Evolutionary conservation across 2,888 invertebrate genomes (phyloP).

Genomic region (Lysandra coridon): DNA sequence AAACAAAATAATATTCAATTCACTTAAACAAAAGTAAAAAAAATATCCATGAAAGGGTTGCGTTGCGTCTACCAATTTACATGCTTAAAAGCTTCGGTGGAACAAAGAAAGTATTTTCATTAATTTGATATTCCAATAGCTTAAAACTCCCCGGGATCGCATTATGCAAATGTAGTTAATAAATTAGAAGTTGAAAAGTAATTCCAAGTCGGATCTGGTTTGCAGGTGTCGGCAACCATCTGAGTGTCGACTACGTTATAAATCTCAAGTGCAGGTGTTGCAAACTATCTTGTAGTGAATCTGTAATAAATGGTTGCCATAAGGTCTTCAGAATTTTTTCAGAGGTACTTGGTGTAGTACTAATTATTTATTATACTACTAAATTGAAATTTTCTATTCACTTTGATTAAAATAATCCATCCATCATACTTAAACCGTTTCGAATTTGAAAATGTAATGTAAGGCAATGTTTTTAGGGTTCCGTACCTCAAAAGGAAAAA

Average conservation of each 20-base stretch:
- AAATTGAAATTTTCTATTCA: too few relatives aligned
- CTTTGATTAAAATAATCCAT: too few relatives aligned
- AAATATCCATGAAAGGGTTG: background rate
- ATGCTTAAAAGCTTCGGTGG: constrained; percentile 3
- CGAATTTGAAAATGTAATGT: too few relatives aligned
- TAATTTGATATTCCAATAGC: constrained; percentile 25
- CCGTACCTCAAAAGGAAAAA: too few relatives aligned
- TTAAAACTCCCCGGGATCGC: constrained; percentile 34
- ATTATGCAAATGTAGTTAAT: constrained; percentile 59
- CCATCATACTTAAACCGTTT: too few relatives aligned
- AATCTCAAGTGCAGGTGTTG: background rate
- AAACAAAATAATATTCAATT: background rate
- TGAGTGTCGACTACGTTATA: background rate
- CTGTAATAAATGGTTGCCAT: background rate
- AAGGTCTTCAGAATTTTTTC: background rate
- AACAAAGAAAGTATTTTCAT: constrained; percentile 29
- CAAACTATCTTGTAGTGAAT: background rate
- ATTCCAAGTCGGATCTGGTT: constrained; percentile 50
- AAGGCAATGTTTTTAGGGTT: too few relatives aligned
- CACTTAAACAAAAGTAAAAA: background rate
- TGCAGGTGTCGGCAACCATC: constrained; percentile 45
- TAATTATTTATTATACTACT: too few relatives aligned
- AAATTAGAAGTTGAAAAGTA: constrained; percentile 58
- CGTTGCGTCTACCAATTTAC: constrained; percentile 11
- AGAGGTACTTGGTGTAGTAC: background rate